Base-by-base conservation (phyloP, 1,140 invertebrate species). In the Andrena cerasifolii region DNA sequence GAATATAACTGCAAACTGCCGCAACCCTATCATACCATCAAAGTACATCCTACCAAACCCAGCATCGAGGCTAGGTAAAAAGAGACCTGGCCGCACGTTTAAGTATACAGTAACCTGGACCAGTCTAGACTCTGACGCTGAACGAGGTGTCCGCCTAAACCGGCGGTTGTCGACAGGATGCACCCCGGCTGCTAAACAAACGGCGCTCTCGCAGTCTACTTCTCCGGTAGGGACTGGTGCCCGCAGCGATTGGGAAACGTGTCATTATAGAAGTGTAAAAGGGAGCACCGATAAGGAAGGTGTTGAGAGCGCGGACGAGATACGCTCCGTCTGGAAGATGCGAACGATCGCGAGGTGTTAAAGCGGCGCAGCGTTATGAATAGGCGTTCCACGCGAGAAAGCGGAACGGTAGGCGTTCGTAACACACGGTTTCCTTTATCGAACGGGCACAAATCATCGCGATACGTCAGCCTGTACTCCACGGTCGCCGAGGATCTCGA, bases 301-400 rank as follows among this genome's bases (percentile, higher is more conserved):
- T 91, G 91, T 92, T 91, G 91, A 92, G 88, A 89, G 87, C 83
- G 62, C 87, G 89, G 88, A 89, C 87, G 84, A 89, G 89, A 90
- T 89, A 88, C 74, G 82, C 67, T 59, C 47, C 70, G 78, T 62
- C 53, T 75, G 58, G 45, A 31, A 49, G 75, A 45, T 53, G 49
- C 33, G 58, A 65, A 58, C 49, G 83, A 88, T 86, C 86, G 82
- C 78, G 82, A 90, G 88, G 86, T 88, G 90, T 86, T 88, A 86
- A 82, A 40, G 43, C 45, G 77, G 33, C 40, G 63, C 54, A 24
- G 61, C 53, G 43, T 79, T 79, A 76, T 43, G 78, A 65, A 79
- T 79, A 76, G 78, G 58, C 68, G 53, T 84, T 83, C 58, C 40
- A 51, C 31, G 45, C 16, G 47, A 28, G 83, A 40, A 26, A 53